These are phyloP conservation scores for Volucella inflata DNA, from an alignment of 2,888 invertebrate genomes.

Conservation along the genomic window DNA sequence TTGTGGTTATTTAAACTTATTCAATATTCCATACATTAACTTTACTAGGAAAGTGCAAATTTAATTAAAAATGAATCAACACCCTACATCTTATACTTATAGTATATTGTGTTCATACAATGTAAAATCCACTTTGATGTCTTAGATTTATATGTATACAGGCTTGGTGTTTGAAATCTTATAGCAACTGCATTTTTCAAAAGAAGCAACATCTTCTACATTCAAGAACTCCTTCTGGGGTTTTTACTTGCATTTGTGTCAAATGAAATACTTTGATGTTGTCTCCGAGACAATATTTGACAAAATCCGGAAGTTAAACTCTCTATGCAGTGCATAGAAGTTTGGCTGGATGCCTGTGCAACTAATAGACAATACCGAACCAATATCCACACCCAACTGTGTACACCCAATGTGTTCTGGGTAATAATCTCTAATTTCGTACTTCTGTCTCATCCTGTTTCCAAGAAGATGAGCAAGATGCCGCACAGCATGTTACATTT, in stretches of 20 bases:
- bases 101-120: no score
- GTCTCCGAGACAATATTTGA: slow-evolving; percentile 58
- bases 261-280: slow-evolving; percentile 62
- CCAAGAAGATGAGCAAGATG: slow-evolving; percentile 23
- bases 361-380: slow-evolving; percentile 36
- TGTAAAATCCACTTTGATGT: no score
- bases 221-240: slow-evolving; percentile 26
- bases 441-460: slow-evolving; percentile 11
- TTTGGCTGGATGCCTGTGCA: slow-evolving; percentile 17
- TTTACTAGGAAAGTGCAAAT: no score
- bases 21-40: no score
- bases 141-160: no score
- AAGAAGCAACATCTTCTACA: background rate
- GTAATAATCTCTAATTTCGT: slow-evolving; percentile 69
- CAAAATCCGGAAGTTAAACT: slow-evolving; percentile 63
- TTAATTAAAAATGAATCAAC: no score
- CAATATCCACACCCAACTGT: slow-evolving; percentile 15
- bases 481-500: slow-evolving; percentile 33
- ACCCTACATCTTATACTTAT: no score
- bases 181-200: no score
- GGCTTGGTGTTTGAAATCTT: no score
- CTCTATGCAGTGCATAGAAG: background rate
- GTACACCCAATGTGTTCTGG: slow-evolving; percentile 48
- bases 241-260: slow-evolving; percentile 45
- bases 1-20: no score